A percentile compares a stretch with the other conserved stretches of the same genome.
Evolutionary conservation across 2,113 vertebrate species (phyloP).

Genomic region (Myotis brandtii): DNA sequence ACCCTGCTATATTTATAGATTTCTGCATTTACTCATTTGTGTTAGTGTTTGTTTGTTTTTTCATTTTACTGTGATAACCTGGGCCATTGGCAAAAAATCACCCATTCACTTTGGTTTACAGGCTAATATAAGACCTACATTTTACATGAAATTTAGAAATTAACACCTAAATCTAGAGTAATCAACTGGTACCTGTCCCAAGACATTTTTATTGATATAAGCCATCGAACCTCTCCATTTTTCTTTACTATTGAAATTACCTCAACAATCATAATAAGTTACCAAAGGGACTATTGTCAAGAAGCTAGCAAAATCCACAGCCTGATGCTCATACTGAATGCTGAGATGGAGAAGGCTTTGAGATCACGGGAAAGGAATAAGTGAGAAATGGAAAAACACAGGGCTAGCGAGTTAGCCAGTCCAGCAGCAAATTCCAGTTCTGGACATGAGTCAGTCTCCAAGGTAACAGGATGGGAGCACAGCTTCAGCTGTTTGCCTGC

Average conservation of each 20-base stretch:
- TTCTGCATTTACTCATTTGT: constrained; percentile 11
- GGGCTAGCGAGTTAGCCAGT: not conserved
- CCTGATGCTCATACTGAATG: not conserved
- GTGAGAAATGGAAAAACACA: constrained; percentile 72
- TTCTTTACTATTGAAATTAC: constrained; percentile 14
- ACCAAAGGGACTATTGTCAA: not conserved
- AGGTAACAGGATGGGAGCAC: constrained; percentile 66
- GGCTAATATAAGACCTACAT: not conserved
- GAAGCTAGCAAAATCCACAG: not conserved
- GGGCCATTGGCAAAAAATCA: not conserved
- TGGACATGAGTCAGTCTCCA: constrained; percentile 67
- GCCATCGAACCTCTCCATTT: not conserved
- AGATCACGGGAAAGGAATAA: constrained; percentile 18
- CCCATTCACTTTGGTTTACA: not conserved
- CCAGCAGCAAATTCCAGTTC: constrained; percentile 67
- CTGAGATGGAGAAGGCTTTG: constrained; percentile 38
- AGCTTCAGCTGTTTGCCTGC: constrained; percentile 29
- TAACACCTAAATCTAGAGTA: not conserved
- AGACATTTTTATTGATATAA: not conserved
- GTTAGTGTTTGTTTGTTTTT: not conserved
- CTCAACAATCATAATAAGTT: not conserved
- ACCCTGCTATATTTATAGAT: not conserved
- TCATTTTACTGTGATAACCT: constrained; percentile 30
- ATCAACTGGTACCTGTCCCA: not conserved
- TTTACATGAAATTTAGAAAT: constrained; percentile 33